Percentiles rank a stretch among this genome's conserved stretches.
Conservation (phyloP, 2,888 invertebrate species). For the Drosophila prostipennis region DNA sequence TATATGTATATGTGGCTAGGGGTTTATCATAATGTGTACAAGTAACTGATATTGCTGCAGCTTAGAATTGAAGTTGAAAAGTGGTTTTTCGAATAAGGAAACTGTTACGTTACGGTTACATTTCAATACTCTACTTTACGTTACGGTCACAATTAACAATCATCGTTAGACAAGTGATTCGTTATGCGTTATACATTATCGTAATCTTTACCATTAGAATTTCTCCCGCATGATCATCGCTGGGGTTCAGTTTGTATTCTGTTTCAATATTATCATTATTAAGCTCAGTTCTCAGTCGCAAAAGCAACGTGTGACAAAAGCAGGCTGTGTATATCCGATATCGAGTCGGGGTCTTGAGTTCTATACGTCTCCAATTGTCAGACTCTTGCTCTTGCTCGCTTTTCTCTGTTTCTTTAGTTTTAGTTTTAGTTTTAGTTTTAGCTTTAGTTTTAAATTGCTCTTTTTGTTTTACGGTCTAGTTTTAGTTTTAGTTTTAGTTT, state of each 20-base stretch:
- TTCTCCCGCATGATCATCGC: constrained; percentile 4
- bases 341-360: neutral
- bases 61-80: neutral
- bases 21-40: constrained; percentile 21
- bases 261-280: neutral
- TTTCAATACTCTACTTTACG: constrained; percentile 25
- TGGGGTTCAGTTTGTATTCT: neutral
- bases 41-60: constrained; percentile 15
- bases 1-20: constrained; percentile 14
- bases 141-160: constrained; percentile 32
- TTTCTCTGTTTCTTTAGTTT: constrained; percentile 14
- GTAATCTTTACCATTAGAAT: neutral
- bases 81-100: constrained; percentile 5
- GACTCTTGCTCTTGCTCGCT: constrained; percentile 14
- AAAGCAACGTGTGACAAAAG: constrained; percentile 17
- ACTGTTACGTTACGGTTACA: constrained; percentile 20
- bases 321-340: neutral
- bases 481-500: neutral
- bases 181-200: neutral
- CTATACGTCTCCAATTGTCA: constrained; percentile 7
- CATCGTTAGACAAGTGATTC: constrained; percentile 20
- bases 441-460: constrained; percentile 2
- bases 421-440: neutral
- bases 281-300: constrained; percentile 39
- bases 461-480: constrained; percentile 11